Percentiles rank a stretch among this genome's conserved stretches.
phyloP scores from a whole-genome alignment of 2,888 invertebrate species.

The Hemithea aestivaria region DNA sequence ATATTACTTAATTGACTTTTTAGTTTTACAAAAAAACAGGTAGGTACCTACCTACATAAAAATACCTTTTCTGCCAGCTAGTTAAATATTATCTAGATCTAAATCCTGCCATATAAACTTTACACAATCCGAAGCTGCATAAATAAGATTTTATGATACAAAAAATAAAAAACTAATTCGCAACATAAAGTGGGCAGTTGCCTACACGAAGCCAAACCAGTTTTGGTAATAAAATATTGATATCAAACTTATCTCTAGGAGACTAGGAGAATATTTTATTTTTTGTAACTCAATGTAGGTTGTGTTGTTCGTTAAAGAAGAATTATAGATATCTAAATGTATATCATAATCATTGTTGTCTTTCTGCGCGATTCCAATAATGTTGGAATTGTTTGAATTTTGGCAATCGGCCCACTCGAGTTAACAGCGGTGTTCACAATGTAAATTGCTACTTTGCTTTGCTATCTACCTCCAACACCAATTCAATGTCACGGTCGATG shows the following conservation, averaged over 20 bases:
- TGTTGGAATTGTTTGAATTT: conserved; percentile 4
- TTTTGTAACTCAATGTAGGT: too few species aligned
- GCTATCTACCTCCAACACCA: not conserved
- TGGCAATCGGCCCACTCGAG: conserved; percentile 11
- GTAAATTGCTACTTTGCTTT: conserved; percentile 6
- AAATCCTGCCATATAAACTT: too few species aligned
- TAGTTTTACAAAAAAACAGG: too few species aligned
- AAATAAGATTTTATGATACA: too few species aligned
- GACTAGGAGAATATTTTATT: too few species aligned
- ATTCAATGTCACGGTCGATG: conserved; percentile 23
- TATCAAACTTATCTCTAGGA: too few species aligned
- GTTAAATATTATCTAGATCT: too few species aligned
- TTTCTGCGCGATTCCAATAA: conserved; percentile 1
- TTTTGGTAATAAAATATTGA: conserved; percentile 3
- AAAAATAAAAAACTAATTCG: conserved; percentile 1
- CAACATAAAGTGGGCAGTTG: conserved; percentile 1
- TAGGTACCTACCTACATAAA: too few species aligned
- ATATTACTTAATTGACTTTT: too few species aligned
- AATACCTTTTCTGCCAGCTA: too few species aligned
- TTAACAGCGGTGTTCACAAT: not conserved
- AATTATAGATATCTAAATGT: not conserved
- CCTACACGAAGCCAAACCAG: conserved; percentile 10
- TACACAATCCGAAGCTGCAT: too few species aligned
- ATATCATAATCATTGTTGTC: conserved; percentile 3
- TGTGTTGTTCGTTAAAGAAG: too few species aligned